These are phyloP conservation scores for Trichopria drosophilae DNA, from an alignment of 2,888 invertebrate genomes.

Conservation along the genomic window DNA sequence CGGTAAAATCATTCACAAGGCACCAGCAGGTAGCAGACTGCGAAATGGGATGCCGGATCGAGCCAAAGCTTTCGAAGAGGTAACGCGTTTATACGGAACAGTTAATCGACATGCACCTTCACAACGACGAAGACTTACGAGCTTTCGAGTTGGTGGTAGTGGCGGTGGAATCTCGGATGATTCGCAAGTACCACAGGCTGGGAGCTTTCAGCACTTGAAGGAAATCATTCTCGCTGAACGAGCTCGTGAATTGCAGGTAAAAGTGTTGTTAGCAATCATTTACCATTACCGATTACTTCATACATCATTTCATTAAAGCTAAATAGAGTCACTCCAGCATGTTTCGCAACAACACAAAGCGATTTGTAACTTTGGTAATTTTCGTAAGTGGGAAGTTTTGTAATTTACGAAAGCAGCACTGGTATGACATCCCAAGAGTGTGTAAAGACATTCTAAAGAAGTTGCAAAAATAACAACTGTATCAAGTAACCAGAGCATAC, in stretches of 20 bases:
- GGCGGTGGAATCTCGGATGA: conserved; percentile 35
- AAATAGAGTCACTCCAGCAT: no score
- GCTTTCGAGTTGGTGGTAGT: conserved; percentile 32
- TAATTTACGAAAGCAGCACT: no score
- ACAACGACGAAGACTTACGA: conserved; percentile 57
- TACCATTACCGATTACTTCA: no score
- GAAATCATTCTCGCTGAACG: conserved; percentile 78
- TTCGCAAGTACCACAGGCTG: conserved; percentile 39
- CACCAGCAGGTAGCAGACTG: conserved; percentile 61
- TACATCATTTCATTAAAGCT: no score
- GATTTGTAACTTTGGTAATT: no score
- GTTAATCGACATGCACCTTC: conserved; percentile 60
- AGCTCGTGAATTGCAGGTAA: conserved; percentile 67
- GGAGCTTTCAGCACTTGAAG: conserved; percentile 76
- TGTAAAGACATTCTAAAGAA: no score
- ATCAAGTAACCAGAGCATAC: no score
- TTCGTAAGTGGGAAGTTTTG: no score
- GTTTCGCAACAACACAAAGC: no score
- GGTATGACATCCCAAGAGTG: no score
- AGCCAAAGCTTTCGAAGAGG: conserved; percentile 61
- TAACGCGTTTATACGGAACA: conserved; percentile 61
- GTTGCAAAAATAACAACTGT: no score
- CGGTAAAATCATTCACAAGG: conserved; percentile 73
- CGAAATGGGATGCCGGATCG: conserved; percentile 57
- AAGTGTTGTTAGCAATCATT: conserved; percentile 2